A percentile compares a stretch with the other conserved stretches of the same genome.
Conservation (phyloP, 2,888 invertebrate species). For the Xestia sexstrigata region DNA sequence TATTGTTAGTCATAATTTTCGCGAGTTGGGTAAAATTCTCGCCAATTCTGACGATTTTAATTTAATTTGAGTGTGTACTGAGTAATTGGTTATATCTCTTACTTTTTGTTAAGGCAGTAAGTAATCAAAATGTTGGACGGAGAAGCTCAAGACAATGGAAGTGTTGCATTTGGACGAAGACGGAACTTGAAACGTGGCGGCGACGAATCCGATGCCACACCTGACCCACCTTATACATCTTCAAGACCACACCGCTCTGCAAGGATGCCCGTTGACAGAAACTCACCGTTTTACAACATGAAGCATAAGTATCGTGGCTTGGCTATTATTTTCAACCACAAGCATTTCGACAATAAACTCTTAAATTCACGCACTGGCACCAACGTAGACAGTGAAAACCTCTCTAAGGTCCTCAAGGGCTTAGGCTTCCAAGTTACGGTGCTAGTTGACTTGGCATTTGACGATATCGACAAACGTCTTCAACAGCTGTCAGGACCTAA, state of each 20-base stretch:
- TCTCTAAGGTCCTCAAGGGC: conserved; percentile 91
- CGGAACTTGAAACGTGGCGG: conserved; percentile 86
- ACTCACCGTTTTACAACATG: conserved; percentile 96
- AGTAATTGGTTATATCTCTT: not conserved
- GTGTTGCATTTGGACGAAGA: conserved; percentile 84
- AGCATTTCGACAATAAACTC: conserved; percentile 93
- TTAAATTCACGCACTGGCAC: conserved; percentile 95
- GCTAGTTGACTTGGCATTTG: conserved; percentile 90
- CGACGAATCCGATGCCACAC: conserved; percentile 84
- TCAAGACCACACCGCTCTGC: conserved; percentile 61
- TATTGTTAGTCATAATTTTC: conserved; percentile 24
- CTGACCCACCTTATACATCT: no score
- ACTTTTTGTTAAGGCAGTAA: not conserved
- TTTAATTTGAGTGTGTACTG: not conserved
- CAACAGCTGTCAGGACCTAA: conserved; percentile 88
- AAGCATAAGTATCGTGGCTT: conserved; percentile 94
- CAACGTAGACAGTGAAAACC: conserved; percentile 95
- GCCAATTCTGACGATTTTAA: not conserved
- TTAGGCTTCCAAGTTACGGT: conserved; percentile 94
- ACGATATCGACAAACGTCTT: no score
- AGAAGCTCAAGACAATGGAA: conserved; percentile 59
- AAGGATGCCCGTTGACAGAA: conserved; percentile 92
- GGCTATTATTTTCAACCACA: conserved; percentile 98
- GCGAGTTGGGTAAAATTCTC: not conserved
- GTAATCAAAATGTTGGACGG: conserved; percentile 73